These are phyloP conservation scores for Manis crassicaudata DNA, from an alignment of 2,797 vertebrate genomes.

Conservation along the genomic window DNA sequence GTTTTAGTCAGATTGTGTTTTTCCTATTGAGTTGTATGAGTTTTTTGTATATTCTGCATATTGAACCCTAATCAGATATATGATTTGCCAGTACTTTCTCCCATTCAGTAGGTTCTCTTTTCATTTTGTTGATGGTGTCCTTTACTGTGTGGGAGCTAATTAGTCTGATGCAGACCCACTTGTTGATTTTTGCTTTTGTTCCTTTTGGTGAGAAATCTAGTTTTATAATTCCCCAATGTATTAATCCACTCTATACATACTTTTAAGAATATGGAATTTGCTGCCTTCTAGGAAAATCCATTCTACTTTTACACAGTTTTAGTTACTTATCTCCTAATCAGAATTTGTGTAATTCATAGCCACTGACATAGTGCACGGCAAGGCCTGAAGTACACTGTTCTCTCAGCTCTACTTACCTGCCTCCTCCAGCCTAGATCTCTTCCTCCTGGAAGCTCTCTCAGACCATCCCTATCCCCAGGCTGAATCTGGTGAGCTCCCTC, in stretches of 20 bases:
- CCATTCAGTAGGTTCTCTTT: background rate
- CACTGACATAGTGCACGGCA: accelerated
- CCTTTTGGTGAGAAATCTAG: background rate
- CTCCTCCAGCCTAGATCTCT: background rate
- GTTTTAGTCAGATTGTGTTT: background rate
- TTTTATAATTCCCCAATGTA: background rate
- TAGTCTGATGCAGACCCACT: background rate
- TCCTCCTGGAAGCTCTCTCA: background rate
- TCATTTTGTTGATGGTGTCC: background rate
- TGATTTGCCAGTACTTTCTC: background rate
- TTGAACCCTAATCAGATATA: background rate
- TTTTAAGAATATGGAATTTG: background rate
- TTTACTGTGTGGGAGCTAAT: background rate
- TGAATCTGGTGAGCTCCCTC: background rate
- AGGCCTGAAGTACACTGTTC: background rate
- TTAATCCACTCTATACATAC: background rate
- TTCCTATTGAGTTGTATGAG: background rate
- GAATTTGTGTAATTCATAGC: background rate
- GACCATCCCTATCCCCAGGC: background rate
- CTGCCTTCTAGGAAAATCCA: background rate
- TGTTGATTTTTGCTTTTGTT: background rate
- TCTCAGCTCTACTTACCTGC: background rate
- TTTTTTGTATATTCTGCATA: background rate
- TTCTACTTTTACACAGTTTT: background rate
- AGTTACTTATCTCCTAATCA: background rate